Conservation (phyloP, 2,888 invertebrate species). For the Gerris lacustris region DNA sequence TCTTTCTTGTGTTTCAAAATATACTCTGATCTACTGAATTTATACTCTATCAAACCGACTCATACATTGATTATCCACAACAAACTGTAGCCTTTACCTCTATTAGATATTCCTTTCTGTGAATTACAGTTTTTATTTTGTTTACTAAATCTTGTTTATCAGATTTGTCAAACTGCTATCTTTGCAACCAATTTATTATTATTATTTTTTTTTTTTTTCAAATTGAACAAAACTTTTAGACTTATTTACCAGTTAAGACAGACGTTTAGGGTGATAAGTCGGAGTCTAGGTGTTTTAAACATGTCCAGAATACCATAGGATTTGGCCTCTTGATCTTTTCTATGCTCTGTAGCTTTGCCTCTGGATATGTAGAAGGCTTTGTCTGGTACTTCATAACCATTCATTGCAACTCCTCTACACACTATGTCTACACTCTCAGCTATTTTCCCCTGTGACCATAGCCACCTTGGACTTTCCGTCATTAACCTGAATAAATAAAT, state of each 20-base stretch:
- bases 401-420: constrained; percentile 60
- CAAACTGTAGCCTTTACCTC: too few species aligned
- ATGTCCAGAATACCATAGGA: constrained; percentile 55
- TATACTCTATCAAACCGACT: too few species aligned
- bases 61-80: too few species aligned
- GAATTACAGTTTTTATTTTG: too few species aligned
- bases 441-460: constrained; percentile 68
- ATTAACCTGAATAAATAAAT: constrained; percentile 47
- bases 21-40: too few species aligned
- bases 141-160: too few species aligned
- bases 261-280: constrained; percentile 65
- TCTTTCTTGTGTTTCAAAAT: too few species aligned
- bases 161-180: too few species aligned
- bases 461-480: constrained; percentile 80
- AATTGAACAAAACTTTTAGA: too few species aligned
- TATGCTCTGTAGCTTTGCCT: constrained; percentile 39
- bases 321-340: constrained; percentile 14
- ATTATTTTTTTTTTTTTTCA: too few species aligned
- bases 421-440: constrained; percentile 63
- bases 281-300: constrained; percentile 66
- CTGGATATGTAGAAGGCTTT: constrained; percentile 52
- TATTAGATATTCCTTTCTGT: too few species aligned
- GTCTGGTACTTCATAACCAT: constrained; percentile 51
- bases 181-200: too few species aligned
- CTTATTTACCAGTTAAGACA: constrained; percentile 56